These are phyloP conservation scores for Anoplius nigerrimus DNA, from an alignment of 2,888 invertebrate species.

Conservation along the genomic window DNA sequence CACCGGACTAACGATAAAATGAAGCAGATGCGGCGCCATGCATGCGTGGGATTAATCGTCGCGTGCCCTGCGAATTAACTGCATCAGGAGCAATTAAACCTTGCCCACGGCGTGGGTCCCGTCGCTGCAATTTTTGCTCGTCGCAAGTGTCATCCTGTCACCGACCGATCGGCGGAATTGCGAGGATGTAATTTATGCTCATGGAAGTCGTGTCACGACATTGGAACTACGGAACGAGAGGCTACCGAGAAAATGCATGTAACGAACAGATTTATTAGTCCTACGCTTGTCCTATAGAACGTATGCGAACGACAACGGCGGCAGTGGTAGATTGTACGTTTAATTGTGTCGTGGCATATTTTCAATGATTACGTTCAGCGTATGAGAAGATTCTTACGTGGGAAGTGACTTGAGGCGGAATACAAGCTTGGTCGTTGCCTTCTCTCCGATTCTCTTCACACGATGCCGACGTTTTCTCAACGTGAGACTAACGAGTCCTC, in stretches of 20 bases:
- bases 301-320: not conserved
- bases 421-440: slow-evolving; percentile 31
- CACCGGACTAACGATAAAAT: not conserved
- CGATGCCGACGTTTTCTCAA: slow-evolving; percentile 47
- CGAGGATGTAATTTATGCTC: not conserved
- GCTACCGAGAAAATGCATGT: not conserved
- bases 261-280: not conserved
- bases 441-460: slow-evolving; percentile 45
- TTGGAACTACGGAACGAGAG: not conserved
- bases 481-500: slow-evolving; percentile 60
- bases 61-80: slow-evolving; percentile 31
- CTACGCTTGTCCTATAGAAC: not conserved
- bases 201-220: not conserved
- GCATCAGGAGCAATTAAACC: slow-evolving; percentile 39
- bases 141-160: slow-evolving; percentile 1
- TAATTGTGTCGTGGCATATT: too few relatives aligned
- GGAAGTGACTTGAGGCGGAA: slow-evolving; percentile 40
- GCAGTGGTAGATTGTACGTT: slow-evolving; percentile 8
- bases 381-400: slow-evolving; percentile 45
- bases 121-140: slow-evolving; percentile 27
- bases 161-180: not conserved
- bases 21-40: slow-evolving; percentile 6
- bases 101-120: slow-evolving; percentile 34
- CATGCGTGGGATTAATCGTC: slow-evolving; percentile 18
- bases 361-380: not conserved